Conservation (phyloP, 2,888 invertebrate species). For the Drosophila leonis region DNA sequence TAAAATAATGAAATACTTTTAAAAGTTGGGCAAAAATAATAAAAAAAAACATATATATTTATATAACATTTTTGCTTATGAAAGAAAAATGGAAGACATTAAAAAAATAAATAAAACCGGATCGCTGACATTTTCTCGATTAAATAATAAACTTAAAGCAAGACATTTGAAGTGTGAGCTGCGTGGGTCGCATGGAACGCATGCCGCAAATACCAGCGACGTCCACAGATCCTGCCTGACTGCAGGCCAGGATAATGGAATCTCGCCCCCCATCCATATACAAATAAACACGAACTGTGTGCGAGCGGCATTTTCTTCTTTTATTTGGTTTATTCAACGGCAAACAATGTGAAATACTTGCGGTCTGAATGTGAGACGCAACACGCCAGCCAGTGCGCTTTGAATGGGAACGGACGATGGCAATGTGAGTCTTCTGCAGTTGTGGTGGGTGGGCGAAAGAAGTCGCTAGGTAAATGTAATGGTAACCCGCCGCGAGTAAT, state of each 20-base stretch:
- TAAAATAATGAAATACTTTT: too few relatives aligned
- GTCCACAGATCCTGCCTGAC: slow-evolving; percentile 7
- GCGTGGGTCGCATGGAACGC: slow-evolving; percentile 30
- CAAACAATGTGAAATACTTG: slow-evolving; percentile 76
- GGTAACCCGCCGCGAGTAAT: slow-evolving; percentile 48
- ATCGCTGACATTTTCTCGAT: neutral
- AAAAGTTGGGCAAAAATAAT: neutral
- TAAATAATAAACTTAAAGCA: slow-evolving; percentile 10
- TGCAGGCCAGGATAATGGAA: slow-evolving; percentile 41
- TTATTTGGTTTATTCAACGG: slow-evolving; percentile 65
- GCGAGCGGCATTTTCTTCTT: slow-evolving; percentile 24
- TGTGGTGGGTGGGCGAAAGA: neutral
- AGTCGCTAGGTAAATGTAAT: slow-evolving; percentile 66
- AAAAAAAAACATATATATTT: neutral
- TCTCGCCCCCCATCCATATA: slow-evolving; percentile 7
- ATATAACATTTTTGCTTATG: neutral
- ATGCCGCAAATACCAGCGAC: slow-evolving; percentile 25
- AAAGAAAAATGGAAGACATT: neutral
- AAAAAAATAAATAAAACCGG: neutral
- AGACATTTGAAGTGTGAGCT: slow-evolving; percentile 21
- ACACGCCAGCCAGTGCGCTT: slow-evolving; percentile 22
- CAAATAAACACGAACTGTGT: slow-evolving; percentile 42
- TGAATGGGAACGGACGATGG: slow-evolving; percentile 6
- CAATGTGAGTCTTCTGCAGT: neutral
- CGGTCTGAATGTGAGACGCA: slow-evolving; percentile 59